These are phyloP conservation scores for Apostichopus californicus DNA, from an alignment of 35 echinoderm and acorn worm species.

Conservation along the genomic window DNA sequence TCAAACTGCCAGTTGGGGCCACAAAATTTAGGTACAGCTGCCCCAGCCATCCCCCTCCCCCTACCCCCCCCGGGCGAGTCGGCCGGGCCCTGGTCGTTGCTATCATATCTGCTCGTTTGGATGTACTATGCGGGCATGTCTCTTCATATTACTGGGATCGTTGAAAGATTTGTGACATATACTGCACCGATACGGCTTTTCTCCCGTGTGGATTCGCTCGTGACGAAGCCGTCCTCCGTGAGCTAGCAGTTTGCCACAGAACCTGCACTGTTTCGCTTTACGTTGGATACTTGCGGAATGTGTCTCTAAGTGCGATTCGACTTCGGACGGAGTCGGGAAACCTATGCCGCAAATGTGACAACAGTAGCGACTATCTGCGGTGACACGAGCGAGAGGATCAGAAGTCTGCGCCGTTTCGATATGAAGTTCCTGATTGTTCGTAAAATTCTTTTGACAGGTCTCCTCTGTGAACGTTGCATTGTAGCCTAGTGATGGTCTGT, in stretches of 20 bases:
- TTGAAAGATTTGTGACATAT: conserved; percentile 71
- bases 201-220: conserved; percentile 67
- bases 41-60: too few relatives aligned
- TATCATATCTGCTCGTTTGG: neutral
- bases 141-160: conserved; percentile 19
- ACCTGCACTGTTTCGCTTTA: neutral
- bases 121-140: conserved; percentile 9
- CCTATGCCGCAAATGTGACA: neutral
- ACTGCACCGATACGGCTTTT: conserved; percentile 68
- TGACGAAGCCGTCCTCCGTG: conserved; percentile 26
- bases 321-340: neutral
- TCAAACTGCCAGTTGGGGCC: too few relatives aligned
- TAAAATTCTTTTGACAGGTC: neutral
- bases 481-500: neutral
- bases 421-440: neutral
- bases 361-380: neutral
- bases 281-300: neutral
- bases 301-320: neutral
- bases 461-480: neutral
- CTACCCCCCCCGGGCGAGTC: too few relatives aligned
- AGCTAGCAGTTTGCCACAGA: conserved; percentile 5
- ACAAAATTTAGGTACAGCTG: too few relatives aligned
- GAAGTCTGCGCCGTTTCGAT: neutral
- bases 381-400: neutral
- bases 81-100: too few relatives aligned